Evolutionary conservation across 2,797 vertebrate species (phyloP).

Genomic region (Sebastes hopkinsi): DNA sequence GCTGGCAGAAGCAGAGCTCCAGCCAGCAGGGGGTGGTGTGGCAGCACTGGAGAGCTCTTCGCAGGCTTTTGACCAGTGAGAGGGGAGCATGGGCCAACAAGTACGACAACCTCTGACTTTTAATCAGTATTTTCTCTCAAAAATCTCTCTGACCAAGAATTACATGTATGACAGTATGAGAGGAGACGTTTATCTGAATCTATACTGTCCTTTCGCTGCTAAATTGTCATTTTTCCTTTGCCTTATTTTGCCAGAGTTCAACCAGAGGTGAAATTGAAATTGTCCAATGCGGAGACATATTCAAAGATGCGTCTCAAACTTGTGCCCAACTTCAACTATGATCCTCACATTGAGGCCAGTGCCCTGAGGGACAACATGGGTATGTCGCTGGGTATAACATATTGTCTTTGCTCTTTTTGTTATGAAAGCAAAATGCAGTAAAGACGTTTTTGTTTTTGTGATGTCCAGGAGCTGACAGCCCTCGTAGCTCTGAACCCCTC

Average conservation of each 20-base stretch:
- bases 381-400: slow-evolving; percentile 56
- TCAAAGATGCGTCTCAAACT: slow-evolving; percentile 97
- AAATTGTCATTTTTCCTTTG: neutral
- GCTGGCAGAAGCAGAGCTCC: slow-evolving; percentile 86
- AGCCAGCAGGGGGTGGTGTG: slow-evolving; percentile 87
- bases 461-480: slow-evolving; percentile 85
- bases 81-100: slow-evolving; percentile 91
- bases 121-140: neutral
- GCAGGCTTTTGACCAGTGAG: slow-evolving; percentile 88
- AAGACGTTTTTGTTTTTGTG: neutral
- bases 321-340: slow-evolving; percentile 92
- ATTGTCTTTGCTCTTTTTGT: neutral
- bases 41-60: slow-evolving; percentile 90
- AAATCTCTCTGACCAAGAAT: neutral
- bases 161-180: neutral
- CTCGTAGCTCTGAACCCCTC: slow-evolving; percentile 84
- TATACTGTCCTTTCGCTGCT: neutral
- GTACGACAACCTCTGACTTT: slow-evolving; percentile 60
- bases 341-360: slow-evolving; percentile 91
- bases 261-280: slow-evolving; percentile 86
- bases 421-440: neutral
- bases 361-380: slow-evolving; percentile 95
- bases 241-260: slow-evolving; percentile 73
- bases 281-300: slow-evolving; percentile 93
- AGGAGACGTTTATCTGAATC: neutral